These are phyloP conservation scores for Phyllotis vaccarum DNA, from an alignment of 2,797 vertebrate genomes.

Conservation along the genomic window DNA sequence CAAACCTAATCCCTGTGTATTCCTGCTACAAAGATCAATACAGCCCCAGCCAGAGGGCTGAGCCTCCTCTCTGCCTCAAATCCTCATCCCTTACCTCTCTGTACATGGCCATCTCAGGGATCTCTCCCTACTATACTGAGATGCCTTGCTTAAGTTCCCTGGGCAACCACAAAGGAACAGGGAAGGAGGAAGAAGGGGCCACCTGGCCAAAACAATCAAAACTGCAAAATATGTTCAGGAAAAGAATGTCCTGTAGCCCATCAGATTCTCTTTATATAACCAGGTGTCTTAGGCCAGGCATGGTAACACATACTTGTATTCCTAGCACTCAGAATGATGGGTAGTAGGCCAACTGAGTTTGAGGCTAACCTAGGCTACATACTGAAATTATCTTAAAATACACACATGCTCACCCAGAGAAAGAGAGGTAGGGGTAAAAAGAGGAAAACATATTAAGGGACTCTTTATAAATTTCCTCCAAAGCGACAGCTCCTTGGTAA, in stretches of 20 bases:
- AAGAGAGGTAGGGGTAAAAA: neutral
- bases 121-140: neutral
- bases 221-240: neutral
- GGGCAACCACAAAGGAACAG: neutral
- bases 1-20: neutral
- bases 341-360: neutral
- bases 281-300: neutral
- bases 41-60: neutral
- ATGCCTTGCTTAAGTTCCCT: neutral
- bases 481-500: conserved; percentile 36
- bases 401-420: neutral
- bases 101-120: neutral
- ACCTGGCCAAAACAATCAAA: neutral
- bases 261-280: neutral
- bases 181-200: neutral
- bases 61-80: neutral
- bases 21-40: neutral
- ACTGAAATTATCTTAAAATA: neutral
- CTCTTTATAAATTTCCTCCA: neutral
- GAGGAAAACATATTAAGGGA: neutral
- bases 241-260: neutral
- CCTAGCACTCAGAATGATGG: neutral
- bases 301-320: neutral
- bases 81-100: neutral
- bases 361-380: neutral